Base-by-base conservation (phyloP, 2,888 invertebrate genomes). In the Leptinotarsa tumamoca region DNA sequence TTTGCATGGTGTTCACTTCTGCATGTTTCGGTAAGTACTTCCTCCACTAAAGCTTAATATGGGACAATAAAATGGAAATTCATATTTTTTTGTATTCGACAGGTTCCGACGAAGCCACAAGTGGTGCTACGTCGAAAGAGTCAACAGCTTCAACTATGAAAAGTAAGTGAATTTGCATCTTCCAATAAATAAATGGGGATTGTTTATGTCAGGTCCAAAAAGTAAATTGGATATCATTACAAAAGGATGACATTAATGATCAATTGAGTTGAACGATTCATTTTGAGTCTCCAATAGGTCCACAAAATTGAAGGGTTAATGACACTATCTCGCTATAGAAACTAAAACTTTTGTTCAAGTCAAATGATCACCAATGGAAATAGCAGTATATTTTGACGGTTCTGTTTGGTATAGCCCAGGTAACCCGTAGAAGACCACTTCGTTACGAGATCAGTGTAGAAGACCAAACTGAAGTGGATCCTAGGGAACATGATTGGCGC, bases 401-500 rank as follows among this genome's bases (percentile, higher is more conserved):
- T 80, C 76, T 81, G 73, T 82, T 82, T 79, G 76, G 76, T 83
- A 72, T 87, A 89, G 88, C 87, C 72, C 84, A 84, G 83, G 84
- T 85, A 79, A 80, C 84, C 81, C 87, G 87, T 81, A 87, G 89
- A 85, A 88, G 88, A 78, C 88, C 88, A 77, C 88, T 90, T 80
- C 87, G 88, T 80, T 89, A 89, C 86, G 90, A 90, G 85, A 90
- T 90, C 87, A 90, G 90, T 87, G 86, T 90, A 84, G 90, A 90
- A 84, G 90, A 90, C 84, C 89, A 90, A 84, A 89, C 89, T 68
- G 90, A 90, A 85, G 89, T 89, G 86, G 90, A 90, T 85, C 89
- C 89, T 75, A 86, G 89, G 81, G 90, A 90, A 87, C 90, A 90
- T 86, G 90, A 90, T 87, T 90, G 90, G 90, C 88, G 90, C 76